phyloP scores from a whole-genome alignment of 2,797 vertebrate species.

The Babyrousa celebensis region DNA sequence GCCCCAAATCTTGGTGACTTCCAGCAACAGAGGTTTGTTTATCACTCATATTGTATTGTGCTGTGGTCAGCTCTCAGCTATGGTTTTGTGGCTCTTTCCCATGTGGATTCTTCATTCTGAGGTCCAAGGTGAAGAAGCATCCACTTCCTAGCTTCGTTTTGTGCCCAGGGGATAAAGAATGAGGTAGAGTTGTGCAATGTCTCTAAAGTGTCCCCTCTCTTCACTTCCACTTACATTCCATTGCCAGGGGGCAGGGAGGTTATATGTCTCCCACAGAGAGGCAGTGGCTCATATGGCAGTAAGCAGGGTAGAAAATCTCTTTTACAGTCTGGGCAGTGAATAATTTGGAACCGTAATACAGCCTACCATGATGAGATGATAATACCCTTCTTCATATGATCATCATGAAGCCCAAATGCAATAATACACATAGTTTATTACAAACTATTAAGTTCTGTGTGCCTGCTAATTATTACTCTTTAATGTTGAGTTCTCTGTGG shows the following conservation, averaged over 20 bases:
- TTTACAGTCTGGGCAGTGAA: not conserved
- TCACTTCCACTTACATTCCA: not conserved
- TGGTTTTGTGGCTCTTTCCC: not conserved
- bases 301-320: not conserved
- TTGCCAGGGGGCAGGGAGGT: not conserved
- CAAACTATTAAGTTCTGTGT: constrained; percentile 45
- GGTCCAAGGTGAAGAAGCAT: not conserved
- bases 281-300: not conserved
- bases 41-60: not conserved
- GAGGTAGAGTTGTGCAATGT: not conserved
- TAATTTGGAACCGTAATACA: not conserved
- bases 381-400: constrained; percentile 21
- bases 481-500: not conserved
- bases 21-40: not conserved
- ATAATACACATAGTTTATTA: constrained; percentile 32
- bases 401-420: constrained; percentile 41
- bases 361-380: not conserved
- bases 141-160: not conserved
- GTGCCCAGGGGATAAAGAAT: not conserved
- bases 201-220: not conserved
- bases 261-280: not conserved
- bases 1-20: not conserved
- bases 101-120: not conserved
- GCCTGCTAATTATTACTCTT: not conserved
- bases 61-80: not conserved